phyloP scores from a whole-genome alignment of 2,797 vertebrate genomes.

The Falco concolor region DNA sequence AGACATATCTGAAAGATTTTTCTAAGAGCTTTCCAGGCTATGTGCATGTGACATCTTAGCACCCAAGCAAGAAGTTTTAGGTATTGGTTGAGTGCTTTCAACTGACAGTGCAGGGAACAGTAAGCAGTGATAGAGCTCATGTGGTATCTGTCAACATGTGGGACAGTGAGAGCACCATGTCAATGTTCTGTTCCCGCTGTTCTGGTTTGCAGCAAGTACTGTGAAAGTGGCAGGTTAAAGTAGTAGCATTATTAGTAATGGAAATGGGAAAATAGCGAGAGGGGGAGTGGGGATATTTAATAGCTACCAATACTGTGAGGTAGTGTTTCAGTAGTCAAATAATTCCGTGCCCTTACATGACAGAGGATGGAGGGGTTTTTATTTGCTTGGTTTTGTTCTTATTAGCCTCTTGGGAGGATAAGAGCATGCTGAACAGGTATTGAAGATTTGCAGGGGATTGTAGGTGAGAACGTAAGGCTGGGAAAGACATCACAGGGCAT shows the following conservation, averaged over 20 bases:
- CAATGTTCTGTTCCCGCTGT: not conserved
- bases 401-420: not conserved
- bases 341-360: not conserved
- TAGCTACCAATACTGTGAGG: not conserved
- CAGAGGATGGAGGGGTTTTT: not conserved
- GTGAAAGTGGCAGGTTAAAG: not conserved
- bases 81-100: not conserved
- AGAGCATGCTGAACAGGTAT: not conserved
- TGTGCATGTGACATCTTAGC: not conserved
- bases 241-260: not conserved
- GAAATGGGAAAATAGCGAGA: not conserved
- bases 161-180: rapidly evolving
- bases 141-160: not conserved
- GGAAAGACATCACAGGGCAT: not conserved
- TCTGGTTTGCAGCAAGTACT: not conserved
- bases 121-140: not conserved
- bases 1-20: not conserved
- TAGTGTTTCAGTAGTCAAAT: not conserved
- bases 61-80: not conserved
- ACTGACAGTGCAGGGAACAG: not conserved
- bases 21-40: not conserved
- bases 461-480: not conserved
- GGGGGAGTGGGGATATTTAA: not conserved
- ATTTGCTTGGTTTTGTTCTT: not conserved
- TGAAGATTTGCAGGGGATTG: not conserved